Evolutionary conservation across 2,888 invertebrate genomes (phyloP).

Genomic region (Sphaerolaimus hirsutus): DNA sequence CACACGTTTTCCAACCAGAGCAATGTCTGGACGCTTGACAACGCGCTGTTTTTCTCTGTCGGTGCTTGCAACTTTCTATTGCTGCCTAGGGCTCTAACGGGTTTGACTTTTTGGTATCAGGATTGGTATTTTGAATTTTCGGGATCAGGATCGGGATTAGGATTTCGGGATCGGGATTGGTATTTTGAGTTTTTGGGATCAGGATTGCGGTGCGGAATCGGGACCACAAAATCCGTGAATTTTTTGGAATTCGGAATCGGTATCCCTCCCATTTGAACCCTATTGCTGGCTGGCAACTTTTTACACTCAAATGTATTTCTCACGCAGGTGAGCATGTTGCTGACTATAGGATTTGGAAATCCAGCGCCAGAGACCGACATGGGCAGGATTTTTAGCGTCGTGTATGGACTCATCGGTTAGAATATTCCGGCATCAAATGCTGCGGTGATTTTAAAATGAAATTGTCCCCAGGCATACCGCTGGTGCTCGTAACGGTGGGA

Average conservation of each 20-base stretch:
- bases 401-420: not conserved
- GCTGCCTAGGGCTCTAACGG: not conserved
- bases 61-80: not conserved
- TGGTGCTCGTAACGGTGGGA: not conserved
- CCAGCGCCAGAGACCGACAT: not conserved
- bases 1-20: not conserved
- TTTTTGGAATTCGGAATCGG: too few relatives aligned
- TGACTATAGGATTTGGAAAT: not conserved
- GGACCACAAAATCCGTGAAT: too few relatives aligned
- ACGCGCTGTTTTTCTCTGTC: not conserved
- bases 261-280: too few relatives aligned
- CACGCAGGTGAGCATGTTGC: not conserved
- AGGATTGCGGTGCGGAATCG: too few relatives aligned
- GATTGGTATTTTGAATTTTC: not conserved
- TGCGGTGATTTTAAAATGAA: too few relatives aligned
- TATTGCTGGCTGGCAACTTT: too few relatives aligned
- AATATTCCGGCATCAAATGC: too few relatives aligned
- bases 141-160: too few relatives aligned
- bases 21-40: not conserved
- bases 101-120: not conserved
- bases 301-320: too few relatives aligned
- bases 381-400: not conserved
- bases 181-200: too few relatives aligned
- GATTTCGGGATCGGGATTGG: too few relatives aligned
- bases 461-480: not conserved